These are phyloP conservation scores for human (Homo sapiens) DNA, from an alignment of 2,113 vertebrate species.

Conservation along the genomic window DNA sequence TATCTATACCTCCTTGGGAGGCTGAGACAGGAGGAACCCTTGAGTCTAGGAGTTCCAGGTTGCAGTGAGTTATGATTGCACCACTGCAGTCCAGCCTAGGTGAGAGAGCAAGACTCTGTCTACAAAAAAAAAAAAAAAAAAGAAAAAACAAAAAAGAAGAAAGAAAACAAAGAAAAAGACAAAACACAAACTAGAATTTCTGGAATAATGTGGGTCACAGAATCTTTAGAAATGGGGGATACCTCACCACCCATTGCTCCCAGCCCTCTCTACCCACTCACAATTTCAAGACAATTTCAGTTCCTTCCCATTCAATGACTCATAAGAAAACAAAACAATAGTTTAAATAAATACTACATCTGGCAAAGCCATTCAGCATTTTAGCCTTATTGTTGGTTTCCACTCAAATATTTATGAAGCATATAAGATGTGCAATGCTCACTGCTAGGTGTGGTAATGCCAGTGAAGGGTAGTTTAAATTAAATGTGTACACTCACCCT, in stretches of 20 bases:
- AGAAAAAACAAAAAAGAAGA: not conserved
- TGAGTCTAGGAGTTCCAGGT: too few relatives aligned
- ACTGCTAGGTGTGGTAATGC: not conserved
- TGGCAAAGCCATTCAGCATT: not conserved
- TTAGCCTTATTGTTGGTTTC: not conserved
- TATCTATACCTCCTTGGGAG: too few relatives aligned
- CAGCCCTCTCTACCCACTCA: not conserved
- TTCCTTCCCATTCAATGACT: conserved; percentile 37
- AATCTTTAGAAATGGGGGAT: not conserved
- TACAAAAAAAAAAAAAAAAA: not conserved
- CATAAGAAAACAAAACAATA: not conserved
- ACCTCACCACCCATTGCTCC: not conserved
- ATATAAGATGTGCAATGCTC: not conserved
- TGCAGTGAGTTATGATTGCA: too few relatives aligned
- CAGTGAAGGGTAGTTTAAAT: not conserved
- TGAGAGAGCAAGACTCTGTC: too few relatives aligned
- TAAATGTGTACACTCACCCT: not conserved
- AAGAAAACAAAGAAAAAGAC: not conserved
- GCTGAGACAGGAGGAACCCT: too few relatives aligned
- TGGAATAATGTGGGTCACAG: not conserved
- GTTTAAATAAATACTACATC: conserved; percentile 40
- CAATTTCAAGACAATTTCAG: not conserved
- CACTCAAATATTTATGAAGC: conserved; percentile 19
- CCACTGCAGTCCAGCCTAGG: too few relatives aligned
- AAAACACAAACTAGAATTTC: not conserved